Evolutionary conservation across 64 coral and sea anemone genomes (phyloP).

Genomic region (Montipora efflorescens): DNA sequence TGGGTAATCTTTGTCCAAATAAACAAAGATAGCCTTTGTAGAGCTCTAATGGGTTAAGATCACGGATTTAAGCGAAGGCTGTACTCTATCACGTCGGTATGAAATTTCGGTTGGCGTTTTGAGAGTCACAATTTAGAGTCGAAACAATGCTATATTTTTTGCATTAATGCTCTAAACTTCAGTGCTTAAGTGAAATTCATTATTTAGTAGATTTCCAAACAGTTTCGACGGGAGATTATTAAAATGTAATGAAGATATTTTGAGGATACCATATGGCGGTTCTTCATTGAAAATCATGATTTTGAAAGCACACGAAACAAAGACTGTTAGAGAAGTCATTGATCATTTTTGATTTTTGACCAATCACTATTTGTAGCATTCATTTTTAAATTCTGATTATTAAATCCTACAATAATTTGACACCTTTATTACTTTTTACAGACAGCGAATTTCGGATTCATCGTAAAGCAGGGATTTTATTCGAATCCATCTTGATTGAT

Average conservation of each 20-base stretch:
- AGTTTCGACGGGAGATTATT: slow-evolving; percentile 78
- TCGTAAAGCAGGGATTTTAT: slow-evolving; percentile 45
- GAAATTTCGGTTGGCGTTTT: slow-evolving; percentile 36
- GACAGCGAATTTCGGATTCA: slow-evolving; percentile 40
- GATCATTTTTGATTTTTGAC: slow-evolving; percentile 46
- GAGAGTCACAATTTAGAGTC: slow-evolving; percentile 28
- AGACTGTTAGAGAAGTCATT: slow-evolving; percentile 46
- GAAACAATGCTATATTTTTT: slow-evolving; percentile 56
- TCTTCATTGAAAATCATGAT: slow-evolving; percentile 75
- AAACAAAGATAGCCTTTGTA: slow-evolving; percentile 85
- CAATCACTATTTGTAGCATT: background rate
- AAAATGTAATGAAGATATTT: slow-evolving; percentile 92
- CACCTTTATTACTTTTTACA: slow-evolving; percentile 29
- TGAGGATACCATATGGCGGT: slow-evolving; percentile 77
- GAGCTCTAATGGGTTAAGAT: slow-evolving; percentile 75
- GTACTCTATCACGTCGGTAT: slow-evolving; percentile 66
- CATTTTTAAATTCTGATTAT: slow-evolving; percentile 26
- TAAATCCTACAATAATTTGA: slow-evolving; percentile 30
- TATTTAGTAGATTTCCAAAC: slow-evolving; percentile 76
- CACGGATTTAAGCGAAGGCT: slow-evolving; percentile 40
- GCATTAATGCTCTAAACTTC: slow-evolving; percentile 71
- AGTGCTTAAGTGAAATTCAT: slow-evolving; percentile 89
- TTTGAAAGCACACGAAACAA: slow-evolving; percentile 38
- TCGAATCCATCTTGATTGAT: slow-evolving; percentile 37
- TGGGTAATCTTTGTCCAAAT: slow-evolving; percentile 80